Evolutionary conservation across 2,888 invertebrate species (phyloP), one percentile per base, ranked within the genome.

Genomic region (Mellilla xanthometata): DNA sequence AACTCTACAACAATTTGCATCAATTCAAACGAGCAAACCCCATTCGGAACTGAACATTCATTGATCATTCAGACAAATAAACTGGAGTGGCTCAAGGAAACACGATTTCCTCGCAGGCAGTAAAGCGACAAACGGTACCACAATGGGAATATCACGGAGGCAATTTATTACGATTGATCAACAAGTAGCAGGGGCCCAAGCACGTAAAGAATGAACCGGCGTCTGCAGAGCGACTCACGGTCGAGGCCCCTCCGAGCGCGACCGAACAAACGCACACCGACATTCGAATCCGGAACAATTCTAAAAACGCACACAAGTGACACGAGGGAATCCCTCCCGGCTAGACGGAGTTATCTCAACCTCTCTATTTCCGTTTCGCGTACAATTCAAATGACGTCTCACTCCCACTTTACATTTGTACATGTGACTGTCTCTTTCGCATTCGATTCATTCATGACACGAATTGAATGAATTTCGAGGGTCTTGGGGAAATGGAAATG

Each of bases 161-260:
- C 85, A 86, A 88, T 89, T 87, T 89, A 87, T 88, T 87, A 87
- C 86, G 80, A 87, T 81, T 85, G 89, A 80, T 87, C 89, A 89
- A 89, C 89, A 89, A 89, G 89, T 89, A 77, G 88, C 80, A 74
- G 81, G 83, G 85, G 83, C 43, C 53, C 50, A 77, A 75, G 75
- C 74, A 76, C 74, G 74, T 77, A 82, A 83, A 81, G 84, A 83
- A 84, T 79, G 78, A 74, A 72, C 6, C 27, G 33, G 62, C 71
- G 69, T 61, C 72, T 71, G 65, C 62, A n/a, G n/a, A n/a, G n/a
- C n/a, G n/a, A n/a, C n/a, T n/a, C n/a, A n/a, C n/a, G n/a, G n/a
- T n/a, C n/a, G n/a, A n/a, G n/a, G n/a, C n/a, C n/a, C n/a, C 49
- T 56, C 27, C 35, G 15, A 19, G 10, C 11, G n/a, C 12, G n/a